Evolutionary conservation across 2,113 vertebrate species (phyloP).

Genomic region (Thomomys bottae): DNA sequence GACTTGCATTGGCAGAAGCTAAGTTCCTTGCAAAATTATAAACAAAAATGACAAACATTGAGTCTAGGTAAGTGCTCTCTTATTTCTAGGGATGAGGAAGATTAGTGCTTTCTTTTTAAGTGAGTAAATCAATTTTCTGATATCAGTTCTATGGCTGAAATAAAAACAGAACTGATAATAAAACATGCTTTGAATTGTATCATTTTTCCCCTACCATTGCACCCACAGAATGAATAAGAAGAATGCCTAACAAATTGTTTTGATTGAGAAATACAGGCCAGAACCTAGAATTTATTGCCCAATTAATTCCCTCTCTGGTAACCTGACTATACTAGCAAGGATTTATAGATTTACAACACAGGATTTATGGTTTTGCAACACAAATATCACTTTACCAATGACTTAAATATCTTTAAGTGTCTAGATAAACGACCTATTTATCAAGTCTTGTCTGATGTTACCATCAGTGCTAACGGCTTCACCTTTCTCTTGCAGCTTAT

Average conservation of each 20-base stretch:
- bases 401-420: conserved; percentile 39
- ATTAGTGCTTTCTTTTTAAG: neutral
- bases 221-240: conserved; percentile 2
- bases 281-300: conserved; percentile 24
- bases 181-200: conserved; percentile 32
- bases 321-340: neutral
- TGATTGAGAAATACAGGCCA: conserved; percentile 17
- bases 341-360: neutral
- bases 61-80: neutral
- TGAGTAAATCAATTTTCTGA: conserved; percentile 1
- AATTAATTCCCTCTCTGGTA: conserved; percentile 14
- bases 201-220: neutral
- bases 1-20: neutral
- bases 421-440: neutral
- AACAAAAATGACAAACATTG: neutral
- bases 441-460: neutral
- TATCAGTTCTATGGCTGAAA: conserved; percentile 29
- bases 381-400: neutral
- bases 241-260: conserved; percentile 17
- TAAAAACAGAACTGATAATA: conserved; percentile 37
- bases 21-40: neutral
- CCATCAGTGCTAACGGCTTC: neutral
- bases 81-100: neutral
- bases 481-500: neutral
- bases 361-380: neutral